Evolutionary conservation across 2,797 vertebrate species (phyloP), one percentile per base, ranked within the genome.

Genomic region (Setipinna tenuifilis): DNA sequence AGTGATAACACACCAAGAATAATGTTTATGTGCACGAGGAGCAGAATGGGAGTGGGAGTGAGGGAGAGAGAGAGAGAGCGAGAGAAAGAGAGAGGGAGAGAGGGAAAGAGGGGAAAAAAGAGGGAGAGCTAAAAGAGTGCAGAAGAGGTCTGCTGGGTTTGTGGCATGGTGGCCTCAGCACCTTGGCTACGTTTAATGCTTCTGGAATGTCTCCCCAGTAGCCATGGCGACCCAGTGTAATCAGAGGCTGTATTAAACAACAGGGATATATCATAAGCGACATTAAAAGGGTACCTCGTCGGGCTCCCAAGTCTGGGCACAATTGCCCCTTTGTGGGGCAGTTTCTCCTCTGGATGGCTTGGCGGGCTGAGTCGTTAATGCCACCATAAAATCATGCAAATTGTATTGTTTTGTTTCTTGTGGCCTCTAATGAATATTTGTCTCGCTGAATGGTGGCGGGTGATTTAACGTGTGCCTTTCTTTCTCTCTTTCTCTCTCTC

Each of bases 201-300:
- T 95, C 92, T 92, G 92, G 94, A 95, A 96, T 96, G 95, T 93
- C 91, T 94, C 93, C 92, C 90, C 41, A 89, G 93, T 94, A 93
- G 90, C 95, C 92, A 95, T 94, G 93, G 95, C 93, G 93, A 96
- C 95, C 92, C 84, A 92, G 93, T 92, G 93, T 95, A 95, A 96
- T 95, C 95, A 95, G 95, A 95, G 95, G 94, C 94, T 95, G 95
- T 95, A 95, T 96, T 95, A 95, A 95, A 95, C 94, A 94, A 92
- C 92, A 92, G 92, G 93, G 94, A 94, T 94, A 95, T 93, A 95
- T 95, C 95, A 95, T 95, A 94, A 95, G 93, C 94, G 93, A 95
- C 95, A 94, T 95, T 95, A 95, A 95, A 95, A 93, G 94, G 94
- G 94, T 94, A 94, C 92, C 93, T 94, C 89, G 84, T 92, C 91